Evolutionary conservation across 2,113 vertebrate genomes (phyloP).

Genomic region (Oriolus oriolus): DNA sequence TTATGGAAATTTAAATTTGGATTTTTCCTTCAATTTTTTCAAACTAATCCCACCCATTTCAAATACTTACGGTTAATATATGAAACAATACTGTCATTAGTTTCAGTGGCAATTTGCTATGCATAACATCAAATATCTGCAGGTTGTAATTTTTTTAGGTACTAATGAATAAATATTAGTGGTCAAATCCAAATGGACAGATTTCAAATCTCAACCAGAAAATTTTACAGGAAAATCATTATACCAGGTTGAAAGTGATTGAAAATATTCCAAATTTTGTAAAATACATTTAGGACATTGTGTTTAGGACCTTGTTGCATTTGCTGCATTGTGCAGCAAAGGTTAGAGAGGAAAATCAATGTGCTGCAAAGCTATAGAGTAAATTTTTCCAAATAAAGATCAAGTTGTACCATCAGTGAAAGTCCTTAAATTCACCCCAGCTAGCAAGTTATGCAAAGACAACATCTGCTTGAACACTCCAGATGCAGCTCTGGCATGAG

Average conservation of each 20-base stretch:
- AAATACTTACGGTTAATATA: neutral
- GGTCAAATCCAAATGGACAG: neutral
- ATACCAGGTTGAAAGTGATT: neutral
- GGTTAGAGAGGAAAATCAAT: accelerated
- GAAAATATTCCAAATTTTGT: neutral
- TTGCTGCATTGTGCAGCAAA: neutral
- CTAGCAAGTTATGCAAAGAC: neutral
- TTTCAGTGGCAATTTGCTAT: neutral
- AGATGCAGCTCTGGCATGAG: neutral
- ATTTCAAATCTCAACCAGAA: neutral
- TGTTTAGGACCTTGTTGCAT: neutral
- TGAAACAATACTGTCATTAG: neutral
- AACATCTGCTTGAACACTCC: neutral
- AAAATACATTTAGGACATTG: neutral
- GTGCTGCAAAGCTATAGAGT: neutral
- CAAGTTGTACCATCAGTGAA: neutral
- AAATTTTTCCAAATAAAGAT: neutral
- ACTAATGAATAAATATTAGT: neutral
- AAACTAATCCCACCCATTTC: neutral
- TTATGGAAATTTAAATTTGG: neutral
- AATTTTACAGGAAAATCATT: neutral
- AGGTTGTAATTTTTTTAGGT: neutral
- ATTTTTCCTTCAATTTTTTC: neutral
- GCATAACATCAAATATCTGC: neutral
- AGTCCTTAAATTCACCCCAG: neutral